Percentiles rank a stretch among this genome's conserved stretches.
Conservation (phyloP, 2,113 vertebrate species). For the Corythoichthys haematopterus region DNA sequence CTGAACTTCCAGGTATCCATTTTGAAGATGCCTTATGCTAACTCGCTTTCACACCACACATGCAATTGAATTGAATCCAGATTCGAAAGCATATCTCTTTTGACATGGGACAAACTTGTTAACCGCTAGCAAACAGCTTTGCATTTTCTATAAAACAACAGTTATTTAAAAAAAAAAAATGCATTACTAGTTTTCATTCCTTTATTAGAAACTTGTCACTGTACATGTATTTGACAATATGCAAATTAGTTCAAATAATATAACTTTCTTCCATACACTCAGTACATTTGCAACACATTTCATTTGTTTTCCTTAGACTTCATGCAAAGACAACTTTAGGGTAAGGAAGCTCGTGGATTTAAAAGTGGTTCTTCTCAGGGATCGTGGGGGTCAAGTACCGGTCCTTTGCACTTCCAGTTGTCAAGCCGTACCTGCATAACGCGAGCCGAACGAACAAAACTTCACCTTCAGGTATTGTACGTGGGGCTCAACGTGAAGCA, state of each 20-base stretch:
- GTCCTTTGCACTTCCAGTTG: slow-evolving; percentile 57
- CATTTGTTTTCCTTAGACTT: background rate
- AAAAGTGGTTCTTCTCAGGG: background rate
- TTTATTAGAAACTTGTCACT: slow-evolving; percentile 12
- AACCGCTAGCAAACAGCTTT: too few species aligned
- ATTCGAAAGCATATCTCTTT: too few species aligned
- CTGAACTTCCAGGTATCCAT: too few species aligned
- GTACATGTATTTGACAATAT: slow-evolving; percentile 21
- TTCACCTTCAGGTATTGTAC: slow-evolving; percentile 96
- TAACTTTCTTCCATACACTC: background rate
- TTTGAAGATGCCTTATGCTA: too few species aligned
- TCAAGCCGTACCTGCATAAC: slow-evolving; percentile 93
- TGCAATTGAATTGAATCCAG: too few species aligned
- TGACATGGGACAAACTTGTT: too few species aligned
- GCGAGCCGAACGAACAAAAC: slow-evolving; percentile 99
- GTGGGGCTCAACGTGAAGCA: slow-evolving; percentile 98
- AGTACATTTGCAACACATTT: background rate
- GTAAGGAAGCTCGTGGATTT: background rate
- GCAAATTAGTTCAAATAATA: slow-evolving; percentile 46
- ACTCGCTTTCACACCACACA: too few species aligned
- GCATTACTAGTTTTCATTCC: background rate
- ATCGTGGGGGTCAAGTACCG: background rate
- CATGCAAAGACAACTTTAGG: background rate
- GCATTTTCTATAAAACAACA: background rate
- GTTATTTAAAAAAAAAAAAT: background rate